Conservation (phyloP, 1,140 invertebrate genomes). For the Neodiprion fabricii region DNA sequence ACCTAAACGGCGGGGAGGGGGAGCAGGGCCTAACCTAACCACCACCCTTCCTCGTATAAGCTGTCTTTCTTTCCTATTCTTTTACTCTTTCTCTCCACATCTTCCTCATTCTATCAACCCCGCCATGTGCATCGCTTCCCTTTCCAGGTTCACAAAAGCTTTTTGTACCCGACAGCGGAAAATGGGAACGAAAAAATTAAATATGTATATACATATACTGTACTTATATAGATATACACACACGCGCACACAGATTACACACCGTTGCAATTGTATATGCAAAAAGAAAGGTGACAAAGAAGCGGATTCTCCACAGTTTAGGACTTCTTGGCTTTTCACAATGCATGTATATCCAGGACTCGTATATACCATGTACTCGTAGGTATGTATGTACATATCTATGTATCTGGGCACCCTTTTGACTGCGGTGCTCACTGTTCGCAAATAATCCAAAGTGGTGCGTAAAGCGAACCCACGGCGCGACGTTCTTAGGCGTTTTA, state of each 20-base stretch:
- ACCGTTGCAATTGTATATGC: too few species aligned
- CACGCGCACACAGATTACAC: too few species aligned
- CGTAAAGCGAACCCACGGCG: background rate
- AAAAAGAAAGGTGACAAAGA: constrained; percentile 16
- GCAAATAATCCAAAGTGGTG: background rate
- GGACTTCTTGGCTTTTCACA: background rate
- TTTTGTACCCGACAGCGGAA: constrained; percentile 24
- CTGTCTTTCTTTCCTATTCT: constrained; percentile 20
- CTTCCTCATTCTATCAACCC: constrained; percentile 18
- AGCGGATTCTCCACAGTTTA: background rate
- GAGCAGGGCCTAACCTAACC: constrained; percentile 26
- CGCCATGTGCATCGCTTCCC: constrained; percentile 21
- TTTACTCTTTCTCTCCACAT: constrained; percentile 19
- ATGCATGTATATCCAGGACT: too few species aligned
- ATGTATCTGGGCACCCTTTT: too few species aligned
- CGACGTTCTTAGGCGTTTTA: background rate
- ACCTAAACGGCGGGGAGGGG: constrained; percentile 27
- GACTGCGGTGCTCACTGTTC: too few species aligned
- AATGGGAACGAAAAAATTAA: constrained; percentile 16
- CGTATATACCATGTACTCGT: too few species aligned
- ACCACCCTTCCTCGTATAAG: constrained; percentile 14
- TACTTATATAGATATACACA: too few species aligned
- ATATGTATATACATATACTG: background rate
- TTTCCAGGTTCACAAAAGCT: constrained; percentile 33
- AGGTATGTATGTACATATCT: too few species aligned